Conservation (phyloP, 1,140 invertebrate genomes). For the Trinorchestia longiramus region DNA sequence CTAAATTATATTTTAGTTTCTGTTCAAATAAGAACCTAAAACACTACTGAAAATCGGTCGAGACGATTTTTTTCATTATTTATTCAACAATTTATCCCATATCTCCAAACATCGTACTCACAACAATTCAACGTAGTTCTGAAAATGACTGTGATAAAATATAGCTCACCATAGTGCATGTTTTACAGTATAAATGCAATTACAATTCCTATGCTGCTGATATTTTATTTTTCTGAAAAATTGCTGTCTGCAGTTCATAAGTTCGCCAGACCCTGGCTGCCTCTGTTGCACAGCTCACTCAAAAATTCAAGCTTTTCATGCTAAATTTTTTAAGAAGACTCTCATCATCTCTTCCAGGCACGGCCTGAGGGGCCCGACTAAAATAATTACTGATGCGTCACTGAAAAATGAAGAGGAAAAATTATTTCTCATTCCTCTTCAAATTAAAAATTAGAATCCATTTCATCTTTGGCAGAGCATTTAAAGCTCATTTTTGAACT, state of each 20-base stretch:
- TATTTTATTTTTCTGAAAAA: background rate
- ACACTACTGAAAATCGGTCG: no score
- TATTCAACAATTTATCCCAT: no score
- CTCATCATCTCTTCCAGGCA: background rate
- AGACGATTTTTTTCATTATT: no score
- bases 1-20: no score
- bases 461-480: background rate
- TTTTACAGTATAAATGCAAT: background rate
- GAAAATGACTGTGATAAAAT: background rate
- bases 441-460: background rate
- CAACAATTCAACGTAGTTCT: background rate
- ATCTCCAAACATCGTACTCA: background rate
- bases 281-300: background rate
- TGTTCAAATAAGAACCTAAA: no score
- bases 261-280: background rate
- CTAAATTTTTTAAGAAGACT: background rate
- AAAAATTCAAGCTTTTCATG: background rate
- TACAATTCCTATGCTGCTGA: background rate
- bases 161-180: background rate
- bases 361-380: background rate
- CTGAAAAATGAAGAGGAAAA: background rate
- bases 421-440: background rate
- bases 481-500: background rate
- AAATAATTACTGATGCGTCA: slow-evolving; percentile 9
- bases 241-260: background rate